phyloP scores from a whole-genome alignment of 2,888 invertebrate genomes.

The Ophioninae sp. region DNA sequence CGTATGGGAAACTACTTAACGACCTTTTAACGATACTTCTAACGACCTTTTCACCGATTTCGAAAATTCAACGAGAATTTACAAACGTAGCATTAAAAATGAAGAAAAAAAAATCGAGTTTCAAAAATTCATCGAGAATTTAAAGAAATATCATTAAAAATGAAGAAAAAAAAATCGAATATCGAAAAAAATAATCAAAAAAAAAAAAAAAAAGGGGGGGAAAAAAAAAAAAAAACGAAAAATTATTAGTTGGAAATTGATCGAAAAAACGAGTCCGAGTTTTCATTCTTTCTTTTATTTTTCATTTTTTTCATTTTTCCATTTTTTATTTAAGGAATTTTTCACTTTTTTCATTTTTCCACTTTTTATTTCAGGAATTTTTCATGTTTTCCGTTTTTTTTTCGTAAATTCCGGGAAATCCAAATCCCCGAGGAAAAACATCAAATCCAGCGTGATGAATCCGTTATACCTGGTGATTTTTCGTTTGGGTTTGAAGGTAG shows the following conservation, averaged over 20 bases:
- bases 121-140: too few relatives aligned
- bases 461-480: conserved; percentile 19
- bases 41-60: conserved; percentile 46
- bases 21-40: conserved; percentile 50
- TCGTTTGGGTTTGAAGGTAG: conserved; percentile 2
- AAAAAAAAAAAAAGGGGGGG: too few relatives aligned
- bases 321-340: too few relatives aligned
- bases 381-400: not conserved
- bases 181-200: too few relatives aligned
- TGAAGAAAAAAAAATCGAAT: too few relatives aligned
- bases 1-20: conserved; percentile 15
- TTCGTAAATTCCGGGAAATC: conserved; percentile 44
- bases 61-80: not conserved
- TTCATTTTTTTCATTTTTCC: too few relatives aligned
- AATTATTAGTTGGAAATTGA: too few relatives aligned
- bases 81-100: not conserved
- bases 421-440: conserved; percentile 44
- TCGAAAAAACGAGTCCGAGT: too few relatives aligned
- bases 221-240: too few relatives aligned
- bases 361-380: not conserved
- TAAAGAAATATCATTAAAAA: too few relatives aligned
- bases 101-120: too few relatives aligned
- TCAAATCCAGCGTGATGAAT: conserved; percentile 49
- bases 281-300: too few relatives aligned
- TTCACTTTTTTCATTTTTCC: not conserved